Evolutionary conservation across 2,888 invertebrate species (phyloP), one percentile per base, ranked within the genome.

Genomic region (Dryobotodes eremita): DNA sequence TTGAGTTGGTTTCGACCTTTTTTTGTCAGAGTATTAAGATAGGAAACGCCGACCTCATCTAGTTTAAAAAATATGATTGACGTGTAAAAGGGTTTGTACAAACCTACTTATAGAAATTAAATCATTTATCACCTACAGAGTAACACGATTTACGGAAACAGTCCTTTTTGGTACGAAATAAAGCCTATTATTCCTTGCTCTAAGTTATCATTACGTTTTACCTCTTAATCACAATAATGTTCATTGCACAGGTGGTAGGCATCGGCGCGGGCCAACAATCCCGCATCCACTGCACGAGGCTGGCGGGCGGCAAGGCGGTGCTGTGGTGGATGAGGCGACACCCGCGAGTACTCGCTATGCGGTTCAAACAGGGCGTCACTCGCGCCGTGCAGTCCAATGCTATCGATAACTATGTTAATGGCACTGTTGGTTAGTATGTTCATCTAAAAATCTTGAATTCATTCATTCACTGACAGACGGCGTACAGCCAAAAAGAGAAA

Each of bases 221-320:
- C n/a, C n/a, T n/a, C n/a, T n/a, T 23, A 36, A 62, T 36, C 20
- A 23, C 36, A 36, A 36, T 36, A 23, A n/a, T n/a, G n/a, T 62
- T 36, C 2, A 36, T 62, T 13, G 13, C 31, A n/a, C 77, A 98
- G 97, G 98, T 99, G 23, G 98, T 99, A 90, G 99, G 99, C 31
- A 99, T 99, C 90, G 99, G 99, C 50, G 99, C 99, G n/a, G 99
- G 99, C 0, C 99, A 99, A 93, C 99, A 99, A 95, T 99, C 99
- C 0, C 98, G 99, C 86, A 99, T 99, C 92, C 99, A 99, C 95
- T 99, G 99, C 96, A 99, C 99, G 0, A 97, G 99, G 89, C 97
- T 99, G 89, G 99, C 99, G 79, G 99, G 99, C 68, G 99, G 99
- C 92, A 99, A 99, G 95, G 99, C 99, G 46, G 98, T 99, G 93